These are phyloP conservation scores for Aphaenogaster rudis DNA, from an alignment of 1,140 invertebrate genomes.

Conservation along the genomic window DNA sequence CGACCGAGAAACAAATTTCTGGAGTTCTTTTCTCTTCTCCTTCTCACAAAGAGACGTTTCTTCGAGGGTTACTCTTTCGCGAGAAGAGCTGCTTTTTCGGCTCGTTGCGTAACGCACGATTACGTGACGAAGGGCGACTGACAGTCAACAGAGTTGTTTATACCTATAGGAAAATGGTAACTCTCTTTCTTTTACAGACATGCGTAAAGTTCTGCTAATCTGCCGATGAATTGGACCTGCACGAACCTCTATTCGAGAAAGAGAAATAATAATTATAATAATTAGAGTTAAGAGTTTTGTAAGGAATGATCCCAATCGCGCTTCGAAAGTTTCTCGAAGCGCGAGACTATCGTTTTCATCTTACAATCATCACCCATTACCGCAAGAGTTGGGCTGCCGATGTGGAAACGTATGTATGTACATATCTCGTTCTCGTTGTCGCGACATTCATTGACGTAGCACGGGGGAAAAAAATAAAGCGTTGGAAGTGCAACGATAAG, in stretches of 20 bases:
- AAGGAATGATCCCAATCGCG: background rate
- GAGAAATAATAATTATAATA: too few species aligned
- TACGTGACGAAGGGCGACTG: slow-evolving; percentile 5
- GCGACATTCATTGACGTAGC: background rate
- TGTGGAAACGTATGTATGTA: background rate
- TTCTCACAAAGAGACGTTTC: background rate
- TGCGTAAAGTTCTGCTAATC: background rate
- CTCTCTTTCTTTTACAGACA: background rate
- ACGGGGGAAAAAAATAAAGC: background rate
- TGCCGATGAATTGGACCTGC: background rate
- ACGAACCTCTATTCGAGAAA: too few species aligned
- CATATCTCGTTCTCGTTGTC: background rate
- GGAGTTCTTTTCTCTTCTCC: background rate
- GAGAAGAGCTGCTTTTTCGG: background rate
- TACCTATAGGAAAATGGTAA: background rate
- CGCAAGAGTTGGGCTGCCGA: background rate
- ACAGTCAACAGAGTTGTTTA: background rate
- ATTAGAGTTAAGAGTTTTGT: background rate
- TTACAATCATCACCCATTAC: background rate
- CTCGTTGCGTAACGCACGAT: background rate
- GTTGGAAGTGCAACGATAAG: background rate
- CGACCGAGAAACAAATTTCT: background rate
- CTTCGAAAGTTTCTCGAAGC: too few species aligned
- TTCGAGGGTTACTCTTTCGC: background rate
- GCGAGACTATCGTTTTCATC: too few species aligned